Conservation (phyloP, 2,797 vertebrate genomes). For the Sebastes flavidus region DNA sequence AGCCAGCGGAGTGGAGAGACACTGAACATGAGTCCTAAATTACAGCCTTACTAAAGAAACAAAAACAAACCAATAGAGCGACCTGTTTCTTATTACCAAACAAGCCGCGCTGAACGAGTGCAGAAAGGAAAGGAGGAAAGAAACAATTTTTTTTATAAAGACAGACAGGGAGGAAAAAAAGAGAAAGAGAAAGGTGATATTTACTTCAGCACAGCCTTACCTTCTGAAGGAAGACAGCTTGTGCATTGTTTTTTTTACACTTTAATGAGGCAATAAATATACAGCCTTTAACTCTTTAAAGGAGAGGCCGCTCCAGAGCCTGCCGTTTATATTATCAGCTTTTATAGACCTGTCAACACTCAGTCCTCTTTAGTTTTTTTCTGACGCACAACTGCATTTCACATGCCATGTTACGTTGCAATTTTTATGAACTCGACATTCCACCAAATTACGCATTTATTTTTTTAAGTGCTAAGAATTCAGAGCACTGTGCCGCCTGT, state of each 20-base stretch:
- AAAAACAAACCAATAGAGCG: slow-evolving; percentile 80
- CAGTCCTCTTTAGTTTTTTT: slow-evolving; percentile 60
- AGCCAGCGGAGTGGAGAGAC: slow-evolving; percentile 71
- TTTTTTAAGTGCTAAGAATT: slow-evolving; percentile 55
- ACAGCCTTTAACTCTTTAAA: slow-evolving; percentile 85
- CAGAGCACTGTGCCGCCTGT: slow-evolving; percentile 30
- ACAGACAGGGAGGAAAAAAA: slow-evolving; percentile 46
- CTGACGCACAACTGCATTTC: slow-evolving; percentile 66
- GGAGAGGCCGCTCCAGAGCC: slow-evolving; percentile 84
- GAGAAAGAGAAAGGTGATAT: slow-evolving; percentile 65
- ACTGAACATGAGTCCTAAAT: slow-evolving; percentile 82
- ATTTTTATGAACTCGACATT: slow-evolving; percentile 86
- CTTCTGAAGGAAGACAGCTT: slow-evolving; percentile 78
- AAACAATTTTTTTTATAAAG: slow-evolving; percentile 58
- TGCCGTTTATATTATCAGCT: slow-evolving; percentile 88
- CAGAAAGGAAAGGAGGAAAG: slow-evolving; percentile 59
- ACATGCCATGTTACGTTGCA: slow-evolving; percentile 76
- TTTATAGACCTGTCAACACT: slow-evolving; percentile 93
- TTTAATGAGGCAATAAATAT: slow-evolving; percentile 87
- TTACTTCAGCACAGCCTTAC: slow-evolving; percentile 62
- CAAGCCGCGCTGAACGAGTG: slow-evolving; percentile 61
- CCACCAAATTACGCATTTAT: slow-evolving; percentile 76
- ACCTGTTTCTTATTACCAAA: slow-evolving; percentile 83
- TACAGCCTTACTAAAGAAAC: slow-evolving; percentile 80
- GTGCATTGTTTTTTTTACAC: slow-evolving; percentile 77